Evolutionary conservation across 2,113 vertebrate genomes (phyloP), one percentile per base, ranked within the genome.

Genomic region (Micronisus gabar): DNA sequence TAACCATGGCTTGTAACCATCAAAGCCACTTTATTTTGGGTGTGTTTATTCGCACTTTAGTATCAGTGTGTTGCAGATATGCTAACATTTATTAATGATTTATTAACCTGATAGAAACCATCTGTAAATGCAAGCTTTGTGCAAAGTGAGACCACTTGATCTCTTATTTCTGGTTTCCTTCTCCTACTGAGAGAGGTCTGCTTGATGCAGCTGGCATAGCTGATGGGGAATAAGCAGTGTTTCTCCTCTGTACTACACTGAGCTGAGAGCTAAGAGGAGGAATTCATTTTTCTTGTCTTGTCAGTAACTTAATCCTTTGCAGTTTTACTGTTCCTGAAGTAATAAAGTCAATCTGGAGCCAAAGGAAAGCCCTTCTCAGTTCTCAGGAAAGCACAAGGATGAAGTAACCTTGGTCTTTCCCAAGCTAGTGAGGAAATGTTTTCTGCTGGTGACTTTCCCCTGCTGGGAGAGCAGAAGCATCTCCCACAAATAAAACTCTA

Each of bases 241-340:
- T 88, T 89, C 81, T 18, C 58, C 43, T 92, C 47, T 91, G 9
- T 50, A 27, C 76, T 72, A 52, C 74, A 72, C 86, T 71, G 91
- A 95, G 93, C 92, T 97, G 62, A 47, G 76, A 70, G 56, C 87
- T 76, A 81, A 74, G 92, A 89, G 48, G 43, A 92, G 48, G 48
- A 79, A 90, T 92, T 94, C 41, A 93, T 95, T 95, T 96, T 97
- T 95, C 93, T 96, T 96, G 86, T 88, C 61, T 92, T 67, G 6
- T 87, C 92, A 88, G 40, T 93, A 91, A 94, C 96, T 97, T 97
- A 87, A 88, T 91, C 91, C 91, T 95, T 85, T 93, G 91, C 0
- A 20, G 92, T 86, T 96, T 94, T 96, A 84, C 67, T 66, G 88
- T 88, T 89, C 73, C 79, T 81, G 45, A 95, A 86, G 90, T 86